Evolutionary conservation across 2,888 invertebrate genomes (phyloP).

Genomic region (Lochmaea capreae): DNA sequence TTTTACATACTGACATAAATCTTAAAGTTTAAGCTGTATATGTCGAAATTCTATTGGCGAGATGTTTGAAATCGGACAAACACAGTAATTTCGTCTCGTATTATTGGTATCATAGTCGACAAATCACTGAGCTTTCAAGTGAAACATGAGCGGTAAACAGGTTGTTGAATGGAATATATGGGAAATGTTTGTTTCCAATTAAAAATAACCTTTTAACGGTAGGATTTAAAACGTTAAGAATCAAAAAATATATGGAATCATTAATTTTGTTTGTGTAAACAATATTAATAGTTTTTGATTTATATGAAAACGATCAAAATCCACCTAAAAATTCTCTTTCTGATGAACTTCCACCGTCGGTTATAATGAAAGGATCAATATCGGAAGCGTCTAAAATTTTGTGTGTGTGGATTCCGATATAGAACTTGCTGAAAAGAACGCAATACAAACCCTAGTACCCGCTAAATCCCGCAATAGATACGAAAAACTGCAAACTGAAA

Average conservation of each 20-base stretch:
- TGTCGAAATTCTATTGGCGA: constrained; percentile 32
- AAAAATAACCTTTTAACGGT: not conserved
- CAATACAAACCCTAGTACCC: no score
- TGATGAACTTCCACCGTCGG: no score
- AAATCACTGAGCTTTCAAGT: constrained; percentile 20
- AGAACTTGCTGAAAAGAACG: no score
- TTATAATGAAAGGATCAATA: no score
- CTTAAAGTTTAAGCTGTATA: constrained; percentile 30
- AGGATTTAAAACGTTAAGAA: not conserved
- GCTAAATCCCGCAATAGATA: no score
- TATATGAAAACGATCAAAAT: no score
- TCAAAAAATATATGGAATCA: not conserved
- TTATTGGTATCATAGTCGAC: constrained; percentile 24
- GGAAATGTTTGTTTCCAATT: not conserved
- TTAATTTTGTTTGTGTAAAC: not conserved
- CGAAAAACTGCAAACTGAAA: no score
- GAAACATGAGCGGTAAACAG: constrained; percentile 2
- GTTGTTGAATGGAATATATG: constrained; percentile 1
- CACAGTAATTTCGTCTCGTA: constrained; percentile 27
- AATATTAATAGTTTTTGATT: no score
- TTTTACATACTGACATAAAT: constrained; percentile 33
- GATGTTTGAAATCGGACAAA: constrained; percentile 34
- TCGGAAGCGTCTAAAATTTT: no score
- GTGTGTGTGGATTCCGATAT: no score
- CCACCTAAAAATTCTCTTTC: no score